phyloP scores from a whole-genome alignment of 2,888 invertebrate species.

The Drosophila histrio region DNA sequence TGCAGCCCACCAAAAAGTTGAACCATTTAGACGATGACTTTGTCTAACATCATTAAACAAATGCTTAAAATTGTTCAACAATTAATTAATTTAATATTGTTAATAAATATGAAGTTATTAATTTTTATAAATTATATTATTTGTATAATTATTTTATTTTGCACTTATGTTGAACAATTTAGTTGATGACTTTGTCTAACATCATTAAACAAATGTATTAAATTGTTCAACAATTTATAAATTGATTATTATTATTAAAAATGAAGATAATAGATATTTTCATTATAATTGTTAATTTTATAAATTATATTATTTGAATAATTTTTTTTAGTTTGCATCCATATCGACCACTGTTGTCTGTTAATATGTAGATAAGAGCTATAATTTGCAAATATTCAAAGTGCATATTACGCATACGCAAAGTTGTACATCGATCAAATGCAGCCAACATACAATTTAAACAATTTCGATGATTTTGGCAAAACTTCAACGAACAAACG shows the following conservation, averaged over 20 bases:
- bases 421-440: neutral
- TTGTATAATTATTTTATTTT: too few species aligned
- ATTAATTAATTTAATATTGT: too few species aligned
- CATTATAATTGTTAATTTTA: neutral
- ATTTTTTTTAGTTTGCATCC: neutral
- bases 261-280: too few species aligned
- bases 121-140: too few species aligned
- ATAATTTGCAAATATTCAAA: neutral
- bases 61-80: neutral
- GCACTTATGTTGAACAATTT: neutral
- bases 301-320: slow-evolving; percentile 5
- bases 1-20: neutral
- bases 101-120: too few species aligned
- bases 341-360: slow-evolving; percentile 2
- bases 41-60: neutral
- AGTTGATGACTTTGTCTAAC: neutral
- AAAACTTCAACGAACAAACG: neutral
- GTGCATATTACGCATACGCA: slow-evolving; percentile 10
- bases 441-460: neutral
- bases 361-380: neutral
- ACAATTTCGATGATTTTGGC: neutral
- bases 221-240: too few species aligned
- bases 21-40: neutral
- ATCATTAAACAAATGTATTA: neutral
- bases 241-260: too few species aligned